Conservation (phyloP, 2,888 invertebrate genomes). For the Scaptomyza caliginosa region DNA sequence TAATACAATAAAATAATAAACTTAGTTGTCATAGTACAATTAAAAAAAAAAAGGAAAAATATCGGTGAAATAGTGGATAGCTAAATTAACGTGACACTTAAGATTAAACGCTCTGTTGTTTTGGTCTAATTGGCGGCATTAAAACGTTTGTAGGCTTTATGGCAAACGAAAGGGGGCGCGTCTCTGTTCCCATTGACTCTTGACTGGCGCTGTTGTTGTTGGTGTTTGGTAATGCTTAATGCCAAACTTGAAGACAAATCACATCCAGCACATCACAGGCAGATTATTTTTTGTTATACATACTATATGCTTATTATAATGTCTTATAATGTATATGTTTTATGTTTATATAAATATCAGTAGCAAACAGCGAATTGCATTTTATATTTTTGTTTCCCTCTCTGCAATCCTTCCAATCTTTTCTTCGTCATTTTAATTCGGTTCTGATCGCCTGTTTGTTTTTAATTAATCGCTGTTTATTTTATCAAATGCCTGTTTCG, state of each 20-base stretch:
- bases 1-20: not conserved
- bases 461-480: not conserved
- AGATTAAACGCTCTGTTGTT: conserved; percentile 67
- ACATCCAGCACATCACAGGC: conserved; percentile 77
- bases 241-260: conserved; percentile 70
- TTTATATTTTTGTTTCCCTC: not conserved
- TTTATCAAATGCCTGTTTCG: conserved; percentile 93
- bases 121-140: conserved; percentile 71
- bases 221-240: conserved; percentile 23
- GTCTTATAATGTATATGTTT: conserved; percentile 3
- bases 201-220: conserved; percentile 26
- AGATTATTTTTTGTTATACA: conserved; percentile 51
- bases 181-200: conserved; percentile 16
- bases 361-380: conserved; percentile 12
- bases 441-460: conserved; percentile 3
- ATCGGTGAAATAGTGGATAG: conserved; percentile 17
- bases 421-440: not conserved
- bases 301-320: conserved; percentile 27
- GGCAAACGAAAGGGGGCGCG: conserved; percentile 44
- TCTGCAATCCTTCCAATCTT: not conserved
- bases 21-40: not conserved
- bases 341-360: conserved; percentile 38
- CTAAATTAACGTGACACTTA: conserved; percentile 65
- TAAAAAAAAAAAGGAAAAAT: too few relatives aligned
- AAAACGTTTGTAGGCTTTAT: conserved; percentile 39